Base-by-base conservation (phyloP, 2,888 invertebrate genomes). In the Dolichomitus sp. region DNA sequence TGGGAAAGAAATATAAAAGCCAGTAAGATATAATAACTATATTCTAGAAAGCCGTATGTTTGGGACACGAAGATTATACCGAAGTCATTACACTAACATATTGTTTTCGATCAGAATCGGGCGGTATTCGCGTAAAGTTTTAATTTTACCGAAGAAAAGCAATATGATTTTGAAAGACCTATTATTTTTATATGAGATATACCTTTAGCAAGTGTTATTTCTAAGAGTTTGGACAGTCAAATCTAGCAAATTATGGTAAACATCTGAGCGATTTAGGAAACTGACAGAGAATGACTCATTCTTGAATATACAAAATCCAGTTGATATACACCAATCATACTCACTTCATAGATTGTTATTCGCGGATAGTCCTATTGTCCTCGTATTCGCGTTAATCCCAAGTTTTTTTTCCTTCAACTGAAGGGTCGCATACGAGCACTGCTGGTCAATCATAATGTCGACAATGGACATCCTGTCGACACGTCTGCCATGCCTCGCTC, bases 361-460 rank as follows among this genome's bases (percentile, higher is more conserved):
- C 14, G 14, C 27, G 7, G 30, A 66, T 52, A 72, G 52, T 48
- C 40, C 57, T 17, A 48, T 73, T 80, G 66, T 73, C 14, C 48
- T 19, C 52, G 50, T 33, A 40, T n/a, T 40, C 37, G 48, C 14
- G 42, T 54, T 57, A 52, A 78, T 63, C 63, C 54, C 1, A 33
- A 14, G 54, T 68, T 68, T 61, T 50, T 14, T 54, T 74, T 68
- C 74, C 48, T 27, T 48, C 40, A 23, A 61, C 14, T n/a, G 3
- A 61, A 52, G 59, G 66, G 50, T 57, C 59, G 40, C 33, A 50
- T 19, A 50, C 59, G 14, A 66, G 48, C 59, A 59, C 57, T 17
- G 59, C 48, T 59, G 79, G 57, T 79, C 79, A 73, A 73, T 73
- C 57, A 19, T 27, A 66, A 66, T 42, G 52, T 63, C 17, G 45